These are phyloP conservation scores for Erebia epiphron DNA, from an alignment of 2,888 invertebrate genomes.

Conservation along the genomic window DNA sequence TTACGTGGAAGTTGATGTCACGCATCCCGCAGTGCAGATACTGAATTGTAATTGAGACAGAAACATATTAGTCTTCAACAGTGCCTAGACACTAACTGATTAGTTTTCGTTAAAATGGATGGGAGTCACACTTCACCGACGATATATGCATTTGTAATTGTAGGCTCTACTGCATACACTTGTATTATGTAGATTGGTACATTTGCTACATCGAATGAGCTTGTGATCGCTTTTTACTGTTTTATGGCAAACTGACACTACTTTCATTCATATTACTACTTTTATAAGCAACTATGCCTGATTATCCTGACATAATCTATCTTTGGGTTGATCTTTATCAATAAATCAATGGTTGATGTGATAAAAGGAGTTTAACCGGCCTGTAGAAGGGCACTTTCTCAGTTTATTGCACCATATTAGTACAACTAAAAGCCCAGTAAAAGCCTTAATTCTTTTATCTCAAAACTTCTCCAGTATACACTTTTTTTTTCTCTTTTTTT, in stretches of 20 bases:
- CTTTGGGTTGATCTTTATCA: too few species aligned
- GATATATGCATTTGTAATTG: neutral
- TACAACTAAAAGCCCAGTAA: too few species aligned
- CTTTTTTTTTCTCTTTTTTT: too few species aligned
- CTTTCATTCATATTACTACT: too few species aligned
- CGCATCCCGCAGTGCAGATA: conserved; percentile 13
- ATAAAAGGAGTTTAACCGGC: too few species aligned
- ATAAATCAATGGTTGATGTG: too few species aligned
- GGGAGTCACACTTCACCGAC: neutral
- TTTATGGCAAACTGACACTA: neutral
- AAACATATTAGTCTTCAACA: conserved; percentile 15
- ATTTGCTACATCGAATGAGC: neutral
- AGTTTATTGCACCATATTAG: too few species aligned
- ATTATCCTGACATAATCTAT: too few species aligned
- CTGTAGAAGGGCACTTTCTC: too few species aligned
- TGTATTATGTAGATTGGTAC: neutral
- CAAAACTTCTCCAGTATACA: too few species aligned
- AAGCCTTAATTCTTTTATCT: too few species aligned
- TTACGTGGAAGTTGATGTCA: neutral
- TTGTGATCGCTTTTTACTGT: neutral
- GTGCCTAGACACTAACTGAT: conserved; percentile 1
- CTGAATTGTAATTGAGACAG: conserved; percentile 16
- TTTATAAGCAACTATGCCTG: too few species aligned
- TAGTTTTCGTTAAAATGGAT: conserved; percentile 21
- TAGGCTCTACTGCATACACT: neutral